Evolutionary conservation across 2,113 vertebrate genomes (phyloP), one percentile per base, ranked within the genome.

Genomic region (Rhynchopsitta pachyrhyncha): DNA sequence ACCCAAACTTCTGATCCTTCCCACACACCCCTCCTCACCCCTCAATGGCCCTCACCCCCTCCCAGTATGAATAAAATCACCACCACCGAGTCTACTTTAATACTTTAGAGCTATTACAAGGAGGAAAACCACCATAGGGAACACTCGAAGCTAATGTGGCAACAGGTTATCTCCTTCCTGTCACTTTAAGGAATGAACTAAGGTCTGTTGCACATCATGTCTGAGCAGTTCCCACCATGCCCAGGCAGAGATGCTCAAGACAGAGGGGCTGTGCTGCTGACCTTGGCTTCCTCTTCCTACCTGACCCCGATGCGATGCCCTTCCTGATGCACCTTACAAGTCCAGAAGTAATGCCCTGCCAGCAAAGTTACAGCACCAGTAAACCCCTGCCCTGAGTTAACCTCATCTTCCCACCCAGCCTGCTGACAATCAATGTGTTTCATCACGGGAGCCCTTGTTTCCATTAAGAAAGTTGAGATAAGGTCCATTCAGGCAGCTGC

Each of bases 71-170:
- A 5, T n/a, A 31, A 60, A 55, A 64, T 42, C 39, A n/a, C 57
- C 37, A 29, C 3, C 39, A 53, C 18, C 0, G 1, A 66, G 18
- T 7, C 24, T 2, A 24, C 37, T 41, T 57, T 69, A 22, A 24
- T 74, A 20, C 31, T 73, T 31, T 5, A 15, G 25, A 44, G 47
- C 31, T 50, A 3, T 60, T 50, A 73, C 25, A 11, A 46, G 52
- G 37, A 75, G 15, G 10, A 82, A 78, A 84, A 67, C 4, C 44
- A 47, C 80, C 59, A 22, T 0, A 1, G 17, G 25, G 14, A 89
- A 55, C 0, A 1, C 37, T 52, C 28, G 28, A 81, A 84, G 64
- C 50, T 79, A 64, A 1, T 0, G 0, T 11, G 13, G 50, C 62
- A 59, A 14, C 57, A 57, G 41, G 17, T 16, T 14, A 2, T 42